Evolutionary conservation across 2,888 invertebrate species (phyloP).

Genomic region (Drosophila tanythrix): DNA sequence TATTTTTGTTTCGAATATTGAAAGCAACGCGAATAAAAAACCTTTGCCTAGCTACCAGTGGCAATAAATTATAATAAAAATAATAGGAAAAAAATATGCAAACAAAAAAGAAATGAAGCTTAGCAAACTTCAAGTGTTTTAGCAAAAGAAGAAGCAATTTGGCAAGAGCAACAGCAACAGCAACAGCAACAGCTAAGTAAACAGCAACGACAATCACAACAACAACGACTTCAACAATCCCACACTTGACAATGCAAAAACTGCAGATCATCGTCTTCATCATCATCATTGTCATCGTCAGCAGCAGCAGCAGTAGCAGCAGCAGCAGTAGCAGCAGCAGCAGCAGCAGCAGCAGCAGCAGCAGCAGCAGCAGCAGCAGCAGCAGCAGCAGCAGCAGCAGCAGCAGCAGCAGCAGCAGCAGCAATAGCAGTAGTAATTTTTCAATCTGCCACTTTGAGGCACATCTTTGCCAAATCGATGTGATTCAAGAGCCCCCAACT

Average conservation of each 20-base stretch:
- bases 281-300: slow-evolving; percentile 37
- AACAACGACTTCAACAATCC: slow-evolving; percentile 18
- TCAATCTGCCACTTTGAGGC: slow-evolving; percentile 51
- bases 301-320: slow-evolving; percentile 8
- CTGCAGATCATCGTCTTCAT: slow-evolving; percentile 63
- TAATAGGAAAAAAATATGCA: slow-evolving; percentile 42
- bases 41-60: slow-evolving; percentile 30
- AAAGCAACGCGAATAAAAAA: slow-evolving; percentile 24
- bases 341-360: not conserved
- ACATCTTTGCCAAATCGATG: slow-evolving; percentile 62
- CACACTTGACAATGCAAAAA: slow-evolving; percentile 70
- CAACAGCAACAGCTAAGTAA: slow-evolving; percentile 43
- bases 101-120: slow-evolving; percentile 37
- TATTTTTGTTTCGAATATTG: slow-evolving; percentile 69
- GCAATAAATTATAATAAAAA: slow-evolving; percentile 67
- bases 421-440: slow-evolving; percentile 4
- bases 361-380: slow-evolving; percentile 9
- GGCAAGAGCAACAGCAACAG: slow-evolving; percentile 36
- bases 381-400: not conserved
- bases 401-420: slow-evolving; percentile 7
- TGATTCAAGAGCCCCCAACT: slow-evolving; percentile 28
- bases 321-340: slow-evolving; percentile 6
- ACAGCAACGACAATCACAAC: slow-evolving; percentile 16
- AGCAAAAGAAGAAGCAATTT: slow-evolving; percentile 27
- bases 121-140: slow-evolving; percentile 23